Base-by-base conservation (phyloP, 2,888 invertebrate species). In the Sminthurinus aureus region DNA sequence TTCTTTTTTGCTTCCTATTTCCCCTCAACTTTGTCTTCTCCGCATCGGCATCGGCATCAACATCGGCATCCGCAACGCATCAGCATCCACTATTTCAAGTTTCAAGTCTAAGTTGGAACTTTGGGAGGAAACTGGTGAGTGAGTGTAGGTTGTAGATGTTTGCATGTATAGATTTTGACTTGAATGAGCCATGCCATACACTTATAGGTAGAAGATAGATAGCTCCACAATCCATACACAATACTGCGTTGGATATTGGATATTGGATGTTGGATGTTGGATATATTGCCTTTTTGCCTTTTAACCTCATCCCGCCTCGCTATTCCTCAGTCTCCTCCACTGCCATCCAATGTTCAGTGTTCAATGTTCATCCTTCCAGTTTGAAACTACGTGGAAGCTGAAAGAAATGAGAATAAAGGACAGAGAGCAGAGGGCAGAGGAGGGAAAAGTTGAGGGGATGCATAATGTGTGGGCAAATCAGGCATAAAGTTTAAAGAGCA, bases 391-490 rank as follows among this genome's bases (percentile, higher is more conserved):
- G 58, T 9, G 58, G 15, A 12, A 58, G n/a, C n/a, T 9, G 58
- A 58, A 58, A 58, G 58, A 15, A 58, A 15, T 58, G 58, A 9
- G 9, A 64, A 64, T 15, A 64, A 52, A 76, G n/a, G 76, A 13
- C 12, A 24, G 15, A 52, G 38, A 76, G 50, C 15, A 50, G 38
- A 38, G 6, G 38, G 38, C 38, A 38, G 50, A 50, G 38, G 80
- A n/a, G 9, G 26, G 73, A 81, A 69, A 81, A 52, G 15, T n/a
- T 38, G 50, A 69, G 50, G 22, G 38, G 18, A 52, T 73, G 38
- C 58, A 78, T 58, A 78, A 78, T 58, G 66, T 58, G 66, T 78
- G 26, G 38, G 73, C 26, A 81, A 81, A 81, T 81, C 38, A 81
- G 69, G 81, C 18, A 71, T 74, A 74, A 73, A 51, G 51, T 18